Conservation (phyloP, 92 coral and sea anemone species). For the Parazoanthus swiftii region DNA sequence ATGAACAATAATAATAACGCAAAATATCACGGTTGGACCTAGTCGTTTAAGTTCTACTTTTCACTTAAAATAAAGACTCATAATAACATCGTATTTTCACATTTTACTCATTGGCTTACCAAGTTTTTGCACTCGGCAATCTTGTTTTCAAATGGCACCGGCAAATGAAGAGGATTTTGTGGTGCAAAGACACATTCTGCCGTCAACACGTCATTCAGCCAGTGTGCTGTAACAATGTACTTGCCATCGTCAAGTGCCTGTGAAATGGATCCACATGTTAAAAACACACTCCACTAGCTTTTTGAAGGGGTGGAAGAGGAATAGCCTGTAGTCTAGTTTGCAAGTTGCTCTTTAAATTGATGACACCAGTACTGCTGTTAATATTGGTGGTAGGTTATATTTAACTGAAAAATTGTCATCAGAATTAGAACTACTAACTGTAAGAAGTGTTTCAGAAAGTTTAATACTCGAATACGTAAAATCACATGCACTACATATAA, state of each 20-base stretch:
- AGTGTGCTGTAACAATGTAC: conserved; percentile 83
- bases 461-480: too few relatives aligned
- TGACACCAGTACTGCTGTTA: too few relatives aligned
- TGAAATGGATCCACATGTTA: background rate
- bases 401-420: too few relatives aligned
- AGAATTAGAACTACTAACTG: too few relatives aligned
- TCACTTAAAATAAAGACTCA: background rate
- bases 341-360: background rate
- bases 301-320: background rate
- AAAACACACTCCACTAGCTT: background rate
- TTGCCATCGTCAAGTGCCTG: conserved; percentile 90
- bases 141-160: conserved; percentile 80
- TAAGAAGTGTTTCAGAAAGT: too few relatives aligned
- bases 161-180: conserved; percentile 82
- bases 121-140: conserved; percentile 76
- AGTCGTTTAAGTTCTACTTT: background rate
- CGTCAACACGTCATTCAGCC: conserved; percentile 90
- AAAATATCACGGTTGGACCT: background rate
- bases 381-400: too few relatives aligned
- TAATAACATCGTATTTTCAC: background rate
- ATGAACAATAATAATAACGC: too few relatives aligned
- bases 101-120: conserved; percentile 55
- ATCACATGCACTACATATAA: too few relatives aligned
- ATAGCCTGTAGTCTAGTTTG: background rate
- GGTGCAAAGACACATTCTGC: conserved; percentile 68